A percentile compares a stretch with the other conserved stretches of the same genome.
phyloP scores from a whole-genome alignment of 2,113 vertebrate species.

The Dascyllus trimaculatus region DNA sequence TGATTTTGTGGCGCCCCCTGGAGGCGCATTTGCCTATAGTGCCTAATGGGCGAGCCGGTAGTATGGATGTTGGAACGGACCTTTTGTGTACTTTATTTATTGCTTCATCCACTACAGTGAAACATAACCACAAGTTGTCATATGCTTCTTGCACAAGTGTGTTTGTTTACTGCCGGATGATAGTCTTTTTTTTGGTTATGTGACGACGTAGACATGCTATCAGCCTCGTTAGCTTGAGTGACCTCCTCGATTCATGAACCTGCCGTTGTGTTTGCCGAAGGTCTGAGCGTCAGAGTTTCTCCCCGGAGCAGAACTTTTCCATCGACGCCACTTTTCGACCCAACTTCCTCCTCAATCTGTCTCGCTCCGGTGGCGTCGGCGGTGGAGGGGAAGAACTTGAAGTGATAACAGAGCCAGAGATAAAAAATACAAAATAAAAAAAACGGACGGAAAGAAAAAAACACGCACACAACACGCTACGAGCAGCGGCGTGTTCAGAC shows the following conservation, averaged over 20 bases:
- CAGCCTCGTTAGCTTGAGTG: background rate
- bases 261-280: conserved; percentile 18
- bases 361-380: conserved; percentile 51
- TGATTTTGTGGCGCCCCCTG: no score
- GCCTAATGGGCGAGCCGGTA: no score
- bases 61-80: no score
- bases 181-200: no score
- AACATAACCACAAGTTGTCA: no score
- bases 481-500: conserved; percentile 47
- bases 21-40: no score
- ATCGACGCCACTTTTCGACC: conserved; percentile 40
- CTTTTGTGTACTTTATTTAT: no score
- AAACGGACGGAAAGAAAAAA: conserved; percentile 34
- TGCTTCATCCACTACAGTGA: no score
- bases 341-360: conserved; percentile 64
- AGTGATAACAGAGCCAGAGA: conserved; percentile 65
- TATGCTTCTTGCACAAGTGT: no score
- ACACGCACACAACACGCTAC: conserved; percentile 43
- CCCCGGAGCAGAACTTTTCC: conserved; percentile 34
- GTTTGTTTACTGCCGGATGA: no score
- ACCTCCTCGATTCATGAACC: background rate
- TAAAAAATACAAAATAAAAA: no score
- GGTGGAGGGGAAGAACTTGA: conserved; percentile 51
- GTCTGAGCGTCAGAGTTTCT: conserved; percentile 30
- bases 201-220: no score